Percentiles rank a stretch among this genome's conserved stretches.
Conservation (phyloP, 2,797 vertebrate species). For the Mus spretus region DNA sequence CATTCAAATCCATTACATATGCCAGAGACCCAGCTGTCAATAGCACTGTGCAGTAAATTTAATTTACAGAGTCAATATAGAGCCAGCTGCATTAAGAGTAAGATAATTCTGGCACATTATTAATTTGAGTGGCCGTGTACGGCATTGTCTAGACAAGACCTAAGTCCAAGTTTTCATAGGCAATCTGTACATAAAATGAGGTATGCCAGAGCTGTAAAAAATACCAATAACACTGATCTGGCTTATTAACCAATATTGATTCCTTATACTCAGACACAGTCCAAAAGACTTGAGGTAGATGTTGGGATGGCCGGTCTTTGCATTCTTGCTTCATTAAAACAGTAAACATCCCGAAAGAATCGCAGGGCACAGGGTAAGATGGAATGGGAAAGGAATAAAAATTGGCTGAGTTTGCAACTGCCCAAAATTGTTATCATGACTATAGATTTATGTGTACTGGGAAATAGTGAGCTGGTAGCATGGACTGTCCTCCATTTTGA, state of each 20-base stretch:
- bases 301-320: constrained; percentile 63
- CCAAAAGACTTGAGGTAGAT: constrained; percentile 85
- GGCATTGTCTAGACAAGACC: constrained; percentile 91
- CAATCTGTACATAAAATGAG: constrained; percentile 89
- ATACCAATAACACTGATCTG: constrained; percentile 88
- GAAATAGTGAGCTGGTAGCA: background rate
- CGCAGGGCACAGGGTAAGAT: background rate
- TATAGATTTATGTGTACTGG: background rate
- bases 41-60: constrained; percentile 90
- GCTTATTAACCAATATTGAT: constrained; percentile 89
- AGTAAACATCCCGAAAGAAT: constrained; percentile 51
- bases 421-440: background rate
- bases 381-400: background rate
- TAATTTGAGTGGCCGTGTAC: constrained; percentile 91
- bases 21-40: constrained; percentile 92
- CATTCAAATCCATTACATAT: constrained; percentile 90
- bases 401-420: background rate
- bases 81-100: constrained; percentile 91
- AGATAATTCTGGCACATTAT: constrained; percentile 91
- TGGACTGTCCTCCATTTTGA: background rate
- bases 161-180: constrained; percentile 88
- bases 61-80: constrained; percentile 92
- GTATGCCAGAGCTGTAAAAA: constrained; percentile 88
- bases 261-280: constrained; percentile 83
- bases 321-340: constrained; percentile 74